These are phyloP conservation scores for Diaperis boleti DNA, from an alignment of 2,888 invertebrate genomes.

Conservation along the genomic window DNA sequence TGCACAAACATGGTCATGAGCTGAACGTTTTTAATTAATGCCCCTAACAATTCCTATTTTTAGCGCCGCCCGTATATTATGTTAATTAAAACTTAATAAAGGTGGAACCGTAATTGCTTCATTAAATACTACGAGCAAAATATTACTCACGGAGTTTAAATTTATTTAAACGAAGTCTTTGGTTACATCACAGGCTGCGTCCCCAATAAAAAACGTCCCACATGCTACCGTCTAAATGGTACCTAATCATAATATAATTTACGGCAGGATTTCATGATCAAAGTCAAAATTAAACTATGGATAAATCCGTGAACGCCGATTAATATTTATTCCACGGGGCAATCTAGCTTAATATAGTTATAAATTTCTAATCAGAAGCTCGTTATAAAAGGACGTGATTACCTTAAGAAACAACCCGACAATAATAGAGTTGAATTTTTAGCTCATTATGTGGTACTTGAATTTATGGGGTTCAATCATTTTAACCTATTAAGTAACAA, in stretches of 20 bases:
- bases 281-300: constrained; percentile 8
- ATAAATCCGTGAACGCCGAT: constrained; percentile 8
- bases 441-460: too few species aligned
- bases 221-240: constrained; percentile 22
- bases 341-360: constrained; percentile 34
- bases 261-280: constrained; percentile 33
- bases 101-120: constrained; percentile 28
- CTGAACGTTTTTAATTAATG: constrained; percentile 24
- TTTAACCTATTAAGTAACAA: too few species aligned
- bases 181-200: neutral
- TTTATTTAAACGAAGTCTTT: constrained; percentile 9
- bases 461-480: too few species aligned
- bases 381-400: constrained; percentile 11
- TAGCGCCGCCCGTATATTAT: constrained; percentile 21
- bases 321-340: constrained; percentile 30
- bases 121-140: constrained; percentile 13
- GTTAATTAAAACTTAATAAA: constrained; percentile 34
- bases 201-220: constrained; percentile 29
- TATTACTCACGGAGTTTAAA: constrained; percentile 4
- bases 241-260: constrained; percentile 36
- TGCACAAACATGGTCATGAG: constrained; percentile 24
- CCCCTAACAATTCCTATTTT: constrained; percentile 26
- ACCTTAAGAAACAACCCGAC: too few species aligned
- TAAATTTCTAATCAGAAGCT: constrained; percentile 36
- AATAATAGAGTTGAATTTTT: too few species aligned